A percentile compares a stretch with the other conserved stretches of the same genome.
Conservation (phyloP, 2,113 vertebrate genomes). For the Hystrix brachyura region DNA sequence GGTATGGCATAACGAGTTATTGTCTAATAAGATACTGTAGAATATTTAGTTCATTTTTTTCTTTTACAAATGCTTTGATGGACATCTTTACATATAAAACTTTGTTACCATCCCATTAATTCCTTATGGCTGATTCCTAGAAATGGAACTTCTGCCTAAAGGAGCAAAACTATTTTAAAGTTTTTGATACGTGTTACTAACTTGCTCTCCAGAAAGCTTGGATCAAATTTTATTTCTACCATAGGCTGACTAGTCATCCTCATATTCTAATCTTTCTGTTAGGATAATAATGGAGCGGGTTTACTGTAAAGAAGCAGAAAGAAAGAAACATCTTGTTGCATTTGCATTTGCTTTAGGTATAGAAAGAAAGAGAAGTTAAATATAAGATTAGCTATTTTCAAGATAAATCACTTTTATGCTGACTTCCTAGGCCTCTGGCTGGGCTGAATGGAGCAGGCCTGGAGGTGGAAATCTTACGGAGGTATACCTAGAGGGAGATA, state of each 20-base stretch:
- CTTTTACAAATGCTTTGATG: constrained; percentile 21
- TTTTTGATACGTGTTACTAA: constrained; percentile 35
- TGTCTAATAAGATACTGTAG: background rate
- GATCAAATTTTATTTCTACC: background rate
- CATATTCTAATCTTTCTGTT: background rate
- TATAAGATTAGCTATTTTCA: background rate
- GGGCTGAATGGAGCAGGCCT: background rate
- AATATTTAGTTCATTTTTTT: constrained; percentile 49
- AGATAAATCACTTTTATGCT: background rate
- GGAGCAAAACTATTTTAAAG: background rate
- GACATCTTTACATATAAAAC: constrained; percentile 43
- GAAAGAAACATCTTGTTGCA: background rate
- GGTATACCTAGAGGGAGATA: background rate
- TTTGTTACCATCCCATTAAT: background rate
- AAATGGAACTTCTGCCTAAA: background rate
- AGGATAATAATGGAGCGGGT: background rate
- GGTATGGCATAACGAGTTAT: background rate
- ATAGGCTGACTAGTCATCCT: background rate
- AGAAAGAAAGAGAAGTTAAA: constrained; percentile 19
- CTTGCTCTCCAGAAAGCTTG: background rate
- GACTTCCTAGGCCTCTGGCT: background rate
- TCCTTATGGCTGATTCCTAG: background rate
- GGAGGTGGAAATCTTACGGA: background rate
- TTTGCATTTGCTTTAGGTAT: background rate
- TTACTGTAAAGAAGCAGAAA: constrained; percentile 3